Evolutionary conservation across 2,888 invertebrate species (phyloP).

Genomic region (Anoplius nigerrimus): DNA sequence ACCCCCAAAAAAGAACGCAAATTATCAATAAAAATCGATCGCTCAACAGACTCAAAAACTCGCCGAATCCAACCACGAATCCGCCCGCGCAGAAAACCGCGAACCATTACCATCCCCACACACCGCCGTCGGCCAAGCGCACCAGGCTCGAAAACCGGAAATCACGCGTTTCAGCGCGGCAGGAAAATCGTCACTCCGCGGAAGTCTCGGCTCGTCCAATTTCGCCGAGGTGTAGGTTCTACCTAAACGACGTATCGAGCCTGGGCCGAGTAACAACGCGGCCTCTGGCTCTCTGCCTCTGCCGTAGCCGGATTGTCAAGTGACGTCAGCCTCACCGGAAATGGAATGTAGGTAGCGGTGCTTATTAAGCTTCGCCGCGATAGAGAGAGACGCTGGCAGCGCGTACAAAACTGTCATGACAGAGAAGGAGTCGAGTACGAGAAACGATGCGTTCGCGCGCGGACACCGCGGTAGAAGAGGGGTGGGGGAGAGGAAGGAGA

Average conservation of each 20-base stretch:
- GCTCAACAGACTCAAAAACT: no score
- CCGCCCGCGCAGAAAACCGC: no score
- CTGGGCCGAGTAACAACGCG: constrained; percentile 40
- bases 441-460: constrained; percentile 15
- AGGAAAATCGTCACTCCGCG: constrained; percentile 17
- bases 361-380: constrained; percentile 69
- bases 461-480: constrained; percentile 38
- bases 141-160: not conserved
- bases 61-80: no score
- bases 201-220: constrained; percentile 11
- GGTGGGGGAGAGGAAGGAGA: constrained; percentile 40
- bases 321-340: constrained; percentile 74
- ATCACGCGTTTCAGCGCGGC: not conserved
- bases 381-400: constrained; percentile 26
- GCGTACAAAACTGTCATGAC: constrained; percentile 21
- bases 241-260: constrained; percentile 50
- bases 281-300: constrained; percentile 60
- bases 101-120: no score
- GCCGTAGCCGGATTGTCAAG: constrained; percentile 66
- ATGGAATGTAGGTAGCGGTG: constrained; percentile 74
- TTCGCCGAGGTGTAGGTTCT: constrained; percentile 38
- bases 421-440: not conserved
- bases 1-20: no score
- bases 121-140: not conserved
- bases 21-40: no score